phyloP scores from a whole-genome alignment of 2,113 vertebrate species.

The Lophura nycthemera region DNA sequence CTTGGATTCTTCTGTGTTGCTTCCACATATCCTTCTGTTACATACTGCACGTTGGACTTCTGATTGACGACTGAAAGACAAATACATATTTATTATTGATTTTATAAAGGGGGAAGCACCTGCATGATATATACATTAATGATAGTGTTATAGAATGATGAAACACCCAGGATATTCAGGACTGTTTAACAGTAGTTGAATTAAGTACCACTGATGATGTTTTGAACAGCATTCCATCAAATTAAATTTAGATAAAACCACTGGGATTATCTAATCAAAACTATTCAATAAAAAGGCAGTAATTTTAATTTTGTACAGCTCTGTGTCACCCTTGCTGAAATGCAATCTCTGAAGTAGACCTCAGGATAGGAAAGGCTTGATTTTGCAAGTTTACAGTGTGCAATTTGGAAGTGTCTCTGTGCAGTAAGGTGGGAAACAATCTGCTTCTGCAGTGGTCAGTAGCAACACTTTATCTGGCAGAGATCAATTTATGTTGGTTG shows the following conservation, averaged over 20 bases:
- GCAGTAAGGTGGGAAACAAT: neutral
- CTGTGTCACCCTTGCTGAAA: neutral
- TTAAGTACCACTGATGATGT: fast-evolving
- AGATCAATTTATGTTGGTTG: neutral
- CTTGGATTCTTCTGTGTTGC: conserved; percentile 18
- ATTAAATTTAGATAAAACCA: neutral
- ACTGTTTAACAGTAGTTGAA: neutral
- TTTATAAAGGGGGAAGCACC: neutral
- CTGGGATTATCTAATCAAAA: neutral
- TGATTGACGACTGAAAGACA: conserved; percentile 72
- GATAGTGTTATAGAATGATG: neutral
- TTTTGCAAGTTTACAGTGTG: neutral
- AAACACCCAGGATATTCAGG: neutral
- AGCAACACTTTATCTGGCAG: neutral
- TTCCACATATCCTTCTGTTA: conserved; percentile 50
- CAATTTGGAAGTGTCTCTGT: neutral
- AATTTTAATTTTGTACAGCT: neutral
- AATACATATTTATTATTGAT: neutral
- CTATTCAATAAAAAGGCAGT: neutral
- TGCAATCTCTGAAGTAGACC: neutral
- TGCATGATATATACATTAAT: neutral
- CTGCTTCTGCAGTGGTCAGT: neutral
- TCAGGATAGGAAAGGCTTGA: neutral
- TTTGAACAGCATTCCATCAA: neutral
- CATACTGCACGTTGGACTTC: conserved; percentile 77